Conservation (phyloP, 2,888 invertebrate genomes). For the Vesta saturnalis region DNA sequence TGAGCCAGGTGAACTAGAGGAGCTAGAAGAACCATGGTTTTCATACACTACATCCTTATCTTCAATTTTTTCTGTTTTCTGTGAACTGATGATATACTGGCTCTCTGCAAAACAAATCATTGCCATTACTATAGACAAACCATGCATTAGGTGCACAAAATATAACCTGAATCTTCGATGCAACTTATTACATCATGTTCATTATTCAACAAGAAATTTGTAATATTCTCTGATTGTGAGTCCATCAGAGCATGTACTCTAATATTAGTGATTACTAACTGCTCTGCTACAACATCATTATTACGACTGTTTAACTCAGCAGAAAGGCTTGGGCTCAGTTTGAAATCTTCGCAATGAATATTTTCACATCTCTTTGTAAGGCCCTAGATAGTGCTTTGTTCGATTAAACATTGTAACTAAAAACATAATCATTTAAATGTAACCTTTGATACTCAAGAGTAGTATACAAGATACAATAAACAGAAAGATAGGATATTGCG, state of each 20-base stretch:
- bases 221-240: not conserved
- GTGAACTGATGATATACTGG: not conserved
- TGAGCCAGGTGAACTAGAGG: too few species aligned
- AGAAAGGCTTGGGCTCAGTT: too few species aligned
- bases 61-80: not conserved
- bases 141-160: not conserved
- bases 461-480: too few species aligned
- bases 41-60: not conserved
- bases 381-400: not conserved
- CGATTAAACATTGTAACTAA: not conserved
- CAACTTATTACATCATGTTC: not conserved
- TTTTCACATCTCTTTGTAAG: not conserved
- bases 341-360: not conserved
- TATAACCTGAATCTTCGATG: not conserved
- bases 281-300: too few species aligned
- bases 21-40: not conserved
- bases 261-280: too few species aligned
- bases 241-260: not conserved
- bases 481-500: too few species aligned
- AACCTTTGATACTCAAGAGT: not conserved
- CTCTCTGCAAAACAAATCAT: not conserved
- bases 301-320: too few species aligned
- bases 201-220: not conserved
- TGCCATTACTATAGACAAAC: not conserved
- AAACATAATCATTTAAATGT: too few species aligned